Base-by-base conservation (phyloP, 2,888 invertebrate species). In the Lepidocyrtoides sp. region DNA sequence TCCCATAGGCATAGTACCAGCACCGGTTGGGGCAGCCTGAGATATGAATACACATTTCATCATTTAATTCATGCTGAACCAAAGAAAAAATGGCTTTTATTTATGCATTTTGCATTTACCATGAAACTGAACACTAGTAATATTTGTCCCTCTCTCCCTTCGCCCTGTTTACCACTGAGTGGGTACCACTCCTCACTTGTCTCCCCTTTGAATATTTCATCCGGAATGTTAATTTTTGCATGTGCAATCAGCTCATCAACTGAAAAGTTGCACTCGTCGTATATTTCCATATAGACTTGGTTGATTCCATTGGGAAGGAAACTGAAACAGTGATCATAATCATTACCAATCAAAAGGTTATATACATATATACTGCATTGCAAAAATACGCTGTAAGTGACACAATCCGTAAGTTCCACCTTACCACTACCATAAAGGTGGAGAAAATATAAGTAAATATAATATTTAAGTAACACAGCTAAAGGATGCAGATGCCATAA, bases 211-310 rank as follows among this genome's bases (percentile, higher is more conserved):
- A 98, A 96, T 14, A 99, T 98, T 87, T 97, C 96, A 81, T 96
- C 96, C 0, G 99, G 98, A 94, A 99, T 98, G 86, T 97, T 96
- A 95, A 99, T 97, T 95, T 98, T 98, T 0, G 98, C 97, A 98
- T 98, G 99, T 0, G 99, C 99, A 94, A 99, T 97, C 91, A 98
- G 96, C 95, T 99, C 99, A 95, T 99, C 99, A 96, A 98, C 97
- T 23, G 98, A 98, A 95, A 99, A 99, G 17, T 99, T 98, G 95
- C 98, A 97, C 96, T 99, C 99, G 95, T 99, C 99, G 95, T 98
- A 99, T 93, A 99, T 97, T 96, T 99, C 99, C 94, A 99, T 95
- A 95, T 98, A 98, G 94, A 99, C 96, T 12, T 97, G 97, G 95
- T 97, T 97, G 14, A 99, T 98, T 66, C 99, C 99, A 93, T 97